Evolutionary conservation across 2,888 invertebrate genomes (phyloP), one percentile per base, ranked within the genome.

Genomic region (Quadroppia sp.): DNA sequence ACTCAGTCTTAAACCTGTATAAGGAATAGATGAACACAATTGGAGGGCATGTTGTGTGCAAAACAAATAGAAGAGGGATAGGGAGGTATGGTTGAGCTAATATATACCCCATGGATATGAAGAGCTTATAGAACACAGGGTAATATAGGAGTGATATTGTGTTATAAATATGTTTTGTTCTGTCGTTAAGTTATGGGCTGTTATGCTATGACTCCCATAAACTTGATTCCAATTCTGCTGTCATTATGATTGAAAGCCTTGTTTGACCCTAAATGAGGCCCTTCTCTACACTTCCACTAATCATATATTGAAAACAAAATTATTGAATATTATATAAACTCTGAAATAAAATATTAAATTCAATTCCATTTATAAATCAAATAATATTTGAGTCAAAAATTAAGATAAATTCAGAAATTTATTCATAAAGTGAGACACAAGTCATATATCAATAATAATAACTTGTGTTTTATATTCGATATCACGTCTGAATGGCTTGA

Each of bases 121-220:
- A 61, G 20, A 61, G 61, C 25, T 28, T 32, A 28, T 32, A 32
- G 20, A 61, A 61, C 28, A 53, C 20, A 50, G 4, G 50, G 23
- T 56, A 56, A 56, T 36, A 32, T 59, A 59, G 28, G 4, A 25
- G 28, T 25, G 9, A 28, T 61, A 61, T 32, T 61, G 32, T 32
- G 32, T n/a, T n/a, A n/a, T 30, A 61, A 61, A 61, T 61, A 61
- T 61, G 61, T 30, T 61, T 61, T 61, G 32, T 36, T n/a, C n/a
- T 20, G 3, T 6, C 15, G 28, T 20, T 32, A 13, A 11, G 61
- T 61, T 32, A 28, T n/a, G 61, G 32, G 23, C 53, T 53, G 53
- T 53, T 4, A 7, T 3, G 15, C 61, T 61, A 13, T 61, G 1
- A 32, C 11, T 28, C 28, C 36, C 28, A 32, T 61, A 17, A 2